Conservation (phyloP, 2,797 vertebrate species). For the Steatocranus sp. region DNA sequence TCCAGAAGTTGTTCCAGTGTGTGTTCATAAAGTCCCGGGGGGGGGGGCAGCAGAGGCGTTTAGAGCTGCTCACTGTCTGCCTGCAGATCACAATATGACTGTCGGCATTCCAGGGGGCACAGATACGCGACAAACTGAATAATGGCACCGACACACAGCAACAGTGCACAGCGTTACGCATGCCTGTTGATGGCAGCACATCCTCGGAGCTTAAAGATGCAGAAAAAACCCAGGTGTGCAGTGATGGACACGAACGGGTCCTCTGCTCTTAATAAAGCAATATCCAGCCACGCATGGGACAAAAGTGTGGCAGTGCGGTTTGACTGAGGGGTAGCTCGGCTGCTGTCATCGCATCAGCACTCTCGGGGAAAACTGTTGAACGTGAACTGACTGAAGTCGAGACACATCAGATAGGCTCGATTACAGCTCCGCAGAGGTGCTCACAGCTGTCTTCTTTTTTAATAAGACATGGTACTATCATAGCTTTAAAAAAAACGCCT, state of each 20-base stretch:
- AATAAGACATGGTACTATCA: not conserved
- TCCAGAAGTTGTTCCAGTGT: conserved; percentile 64
- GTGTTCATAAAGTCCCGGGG: no score
- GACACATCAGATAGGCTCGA: not conserved
- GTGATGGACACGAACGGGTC: not conserved
- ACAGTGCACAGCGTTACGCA: not conserved
- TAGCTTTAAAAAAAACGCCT: not conserved
- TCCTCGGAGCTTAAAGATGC: not conserved
- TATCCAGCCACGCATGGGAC: not conserved
- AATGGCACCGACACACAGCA: not conserved
- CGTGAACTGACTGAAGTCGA: conserved; percentile 1
- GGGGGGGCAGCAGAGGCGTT: no score
- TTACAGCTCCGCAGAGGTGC: not conserved
- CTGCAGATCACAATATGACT: conserved; percentile 7
- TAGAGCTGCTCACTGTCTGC: not conserved
- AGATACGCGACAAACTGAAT: not conserved
- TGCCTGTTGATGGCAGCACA: conserved; percentile 16
- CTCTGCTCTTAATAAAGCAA: not conserved
- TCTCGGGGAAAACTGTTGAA: not conserved
- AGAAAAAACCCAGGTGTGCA: not conserved
- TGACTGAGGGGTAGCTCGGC: not conserved
- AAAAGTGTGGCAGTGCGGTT: not conserved
- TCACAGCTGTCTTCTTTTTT: not conserved
- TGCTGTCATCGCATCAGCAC: not conserved
- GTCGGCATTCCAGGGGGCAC: not conserved